Evolutionary conservation across 2,888 invertebrate species (phyloP).

Genomic region (Pyrocoelia pectoralis): DNA sequence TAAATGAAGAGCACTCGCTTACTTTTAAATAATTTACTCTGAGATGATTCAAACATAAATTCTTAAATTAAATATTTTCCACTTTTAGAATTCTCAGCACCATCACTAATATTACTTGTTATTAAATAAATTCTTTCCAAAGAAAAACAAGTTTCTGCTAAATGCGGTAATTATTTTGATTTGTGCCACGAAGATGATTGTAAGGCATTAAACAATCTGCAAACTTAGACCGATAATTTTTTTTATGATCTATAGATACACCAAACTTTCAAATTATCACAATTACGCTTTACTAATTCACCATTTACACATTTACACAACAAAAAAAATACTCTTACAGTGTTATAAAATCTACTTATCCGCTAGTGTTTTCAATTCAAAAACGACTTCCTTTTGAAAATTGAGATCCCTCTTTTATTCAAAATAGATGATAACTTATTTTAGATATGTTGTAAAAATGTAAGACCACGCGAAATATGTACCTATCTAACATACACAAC

Average conservation of each 20-base stretch:
- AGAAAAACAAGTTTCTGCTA: conserved; percentile 7
- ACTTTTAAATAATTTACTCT: not conserved
- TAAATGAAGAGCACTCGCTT: not conserved
- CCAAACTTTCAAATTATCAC: not conserved
- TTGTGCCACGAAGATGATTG: too few relatives aligned
- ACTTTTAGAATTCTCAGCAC: conserved; percentile 22
- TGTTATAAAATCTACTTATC: too few relatives aligned
- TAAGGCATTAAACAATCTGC: too few relatives aligned
- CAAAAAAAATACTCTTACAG: too few relatives aligned
- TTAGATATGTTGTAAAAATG: conserved; percentile 1
- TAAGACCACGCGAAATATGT: not conserved
- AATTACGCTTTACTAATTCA: conserved; percentile 1
- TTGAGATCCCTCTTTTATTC: not conserved
- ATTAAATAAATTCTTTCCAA: not conserved
- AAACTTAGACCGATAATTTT: too few relatives aligned
- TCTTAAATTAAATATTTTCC: too few relatives aligned
- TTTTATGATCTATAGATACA: too few relatives aligned
- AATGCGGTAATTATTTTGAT: not conserved
- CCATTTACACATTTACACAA: not conserved
- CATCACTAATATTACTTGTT: conserved; percentile 10
- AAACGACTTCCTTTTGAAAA: conserved; percentile 2
- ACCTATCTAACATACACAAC: too few relatives aligned
- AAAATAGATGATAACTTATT: not conserved
- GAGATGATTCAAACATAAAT: not conserved
- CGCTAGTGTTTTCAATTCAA: not conserved